Evolutionary conservation across 2,888 invertebrate genomes (phyloP), one percentile per base, ranked within the genome.

Genomic region (Junonia oenone): DNA sequence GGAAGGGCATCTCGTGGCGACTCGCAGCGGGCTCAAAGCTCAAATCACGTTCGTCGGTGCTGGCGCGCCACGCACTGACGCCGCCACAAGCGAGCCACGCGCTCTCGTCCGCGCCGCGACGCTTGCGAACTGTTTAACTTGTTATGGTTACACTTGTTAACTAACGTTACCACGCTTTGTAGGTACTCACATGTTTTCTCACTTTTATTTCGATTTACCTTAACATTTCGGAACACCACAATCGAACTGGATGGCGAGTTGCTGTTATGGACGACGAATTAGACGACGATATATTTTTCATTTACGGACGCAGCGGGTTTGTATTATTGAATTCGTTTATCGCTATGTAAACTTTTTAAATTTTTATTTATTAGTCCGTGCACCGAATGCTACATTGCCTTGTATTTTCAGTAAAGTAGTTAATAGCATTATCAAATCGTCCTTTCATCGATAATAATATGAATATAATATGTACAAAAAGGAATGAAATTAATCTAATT

Each of bases 41-140:
- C 71, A 79, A 83, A 85, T 83, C 82, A 73, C 82, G 76, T 77
- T 83, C 75, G 83, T 81, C 81, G 71, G 73, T 75, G 72, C 77
- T 73, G 72, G 70, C 79, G 75, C 73, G 76, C 72, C 73, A 76
- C 83, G 83, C 78, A 77, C 75, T 70, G 68, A 63, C 64, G 64
- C 61, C 62, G 67, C 66, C 68, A 62, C 55, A 57, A 59, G 59
- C 54, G 55, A 45, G 51, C 9, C 51, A 43, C 43, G 51, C 69
- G 67, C 69, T 68, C 48, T 58, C 61, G 62, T 15, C 51, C 64
- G 61, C 68, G 67, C 19, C 69, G 67, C 14, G n/a, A 17, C 22
- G 46, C 45, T 22, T 68, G 68, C 63, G 72, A 64, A 47, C 49
- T 59, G 63, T 69, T 55, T 55, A 38, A 35, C 19, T 17, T 33